Evolutionary conservation across 2,797 vertebrate species (phyloP).

Genomic region (Poeciliopsis paucimaculata): DNA sequence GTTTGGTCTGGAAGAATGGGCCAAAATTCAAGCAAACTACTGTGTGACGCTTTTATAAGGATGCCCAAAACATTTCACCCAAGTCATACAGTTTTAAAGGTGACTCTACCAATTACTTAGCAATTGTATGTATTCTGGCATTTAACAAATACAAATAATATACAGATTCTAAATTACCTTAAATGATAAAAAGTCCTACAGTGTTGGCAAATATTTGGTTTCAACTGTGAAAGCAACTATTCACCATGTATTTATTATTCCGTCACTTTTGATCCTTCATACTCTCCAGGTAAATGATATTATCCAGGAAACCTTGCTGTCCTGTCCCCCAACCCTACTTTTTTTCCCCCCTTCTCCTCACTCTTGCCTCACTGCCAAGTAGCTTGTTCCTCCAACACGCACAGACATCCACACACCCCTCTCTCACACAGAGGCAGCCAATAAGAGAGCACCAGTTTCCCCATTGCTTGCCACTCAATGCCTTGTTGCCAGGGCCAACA

Average conservation of each 20-base stretch:
- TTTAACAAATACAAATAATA: not conserved
- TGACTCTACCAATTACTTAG: not conserved
- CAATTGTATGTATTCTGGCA: not conserved
- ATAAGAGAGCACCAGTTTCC: conserved; percentile 81
- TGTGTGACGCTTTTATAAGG: not conserved
- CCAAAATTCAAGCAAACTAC: not conserved
- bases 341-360: conserved; percentile 42
- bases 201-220: not conserved
- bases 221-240: not conserved
- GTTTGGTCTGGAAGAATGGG: not conserved
- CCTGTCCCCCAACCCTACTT: conserved; percentile 29
- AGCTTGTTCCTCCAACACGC: conserved; percentile 71
- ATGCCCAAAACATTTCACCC: not conserved
- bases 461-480: conserved; percentile 85
- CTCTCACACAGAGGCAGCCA: conserved; percentile 71
- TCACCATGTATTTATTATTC: not conserved
- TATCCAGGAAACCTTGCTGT: conserved; percentile 63
- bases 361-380: conserved; percentile 73
- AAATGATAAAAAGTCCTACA: not conserved
- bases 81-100: not conserved
- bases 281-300: conserved; percentile 61
- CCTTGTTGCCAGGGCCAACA: conserved; percentile 85
- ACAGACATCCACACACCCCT: conserved; percentile 29
- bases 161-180: not conserved
- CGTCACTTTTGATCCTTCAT: not conserved